A percentile compares a stretch with the other conserved stretches of the same genome.
Evolutionary conservation across 2,797 vertebrate genomes (phyloP).

Genomic region (Eulemur albifrons): DNA sequence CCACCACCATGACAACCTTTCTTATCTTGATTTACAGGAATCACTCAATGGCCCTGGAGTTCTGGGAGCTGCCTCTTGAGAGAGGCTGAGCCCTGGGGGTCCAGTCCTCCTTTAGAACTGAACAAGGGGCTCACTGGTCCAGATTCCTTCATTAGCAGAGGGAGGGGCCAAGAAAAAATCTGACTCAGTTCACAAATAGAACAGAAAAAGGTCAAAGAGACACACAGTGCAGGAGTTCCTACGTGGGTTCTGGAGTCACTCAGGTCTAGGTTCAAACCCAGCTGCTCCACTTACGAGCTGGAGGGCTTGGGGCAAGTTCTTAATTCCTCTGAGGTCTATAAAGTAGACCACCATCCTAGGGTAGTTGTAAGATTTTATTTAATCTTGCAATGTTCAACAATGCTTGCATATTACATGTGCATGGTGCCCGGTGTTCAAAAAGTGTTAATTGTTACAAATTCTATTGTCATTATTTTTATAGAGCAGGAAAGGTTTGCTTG

Average conservation of each 20-base stretch:
- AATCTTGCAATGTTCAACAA: background rate
- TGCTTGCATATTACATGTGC: background rate
- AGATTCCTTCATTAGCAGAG: slow-evolving; percentile 6
- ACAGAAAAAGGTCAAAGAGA: background rate
- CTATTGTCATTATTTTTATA: slow-evolving; percentile 24
- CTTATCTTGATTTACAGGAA: background rate
- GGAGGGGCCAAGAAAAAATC: background rate
- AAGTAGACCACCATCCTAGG: background rate
- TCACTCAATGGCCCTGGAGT: background rate
- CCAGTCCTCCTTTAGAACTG: background rate
- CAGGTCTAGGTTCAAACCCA: slow-evolving; percentile 9
- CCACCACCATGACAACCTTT: background rate
- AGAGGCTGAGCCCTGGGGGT: background rate
- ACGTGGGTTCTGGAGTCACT: background rate
- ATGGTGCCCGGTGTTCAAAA: background rate
- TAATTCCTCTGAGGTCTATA: slow-evolving; percentile 1
- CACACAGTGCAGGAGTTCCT: background rate
- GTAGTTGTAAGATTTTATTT: background rate
- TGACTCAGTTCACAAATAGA: slow-evolving; percentile 18
- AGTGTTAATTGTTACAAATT: background rate
- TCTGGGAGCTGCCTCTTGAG: background rate
- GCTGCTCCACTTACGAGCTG: background rate
- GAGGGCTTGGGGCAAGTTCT: background rate
- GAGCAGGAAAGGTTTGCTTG: slow-evolving; percentile 5
- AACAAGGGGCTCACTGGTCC: background rate